Evolutionary conservation across 2,888 invertebrate species (phyloP).

Genomic region (Incurvaria masculella): DNA sequence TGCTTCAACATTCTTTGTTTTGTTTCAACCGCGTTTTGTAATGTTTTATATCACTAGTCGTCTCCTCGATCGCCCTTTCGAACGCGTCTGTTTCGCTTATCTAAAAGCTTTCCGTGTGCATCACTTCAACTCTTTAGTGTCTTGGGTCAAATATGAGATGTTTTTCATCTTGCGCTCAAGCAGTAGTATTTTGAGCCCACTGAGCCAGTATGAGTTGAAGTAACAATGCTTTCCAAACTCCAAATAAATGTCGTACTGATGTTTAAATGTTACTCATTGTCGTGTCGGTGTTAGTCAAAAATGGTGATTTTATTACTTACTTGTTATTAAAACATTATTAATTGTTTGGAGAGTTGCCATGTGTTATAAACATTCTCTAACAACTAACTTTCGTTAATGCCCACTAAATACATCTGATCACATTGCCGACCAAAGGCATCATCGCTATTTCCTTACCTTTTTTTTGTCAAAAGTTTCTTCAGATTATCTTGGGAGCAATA

Average conservation of each 20-base stretch:
- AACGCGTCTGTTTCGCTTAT: constrained; percentile 35
- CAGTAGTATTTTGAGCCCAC: neutral
- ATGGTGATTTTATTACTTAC: neutral
- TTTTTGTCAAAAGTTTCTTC: too few species aligned
- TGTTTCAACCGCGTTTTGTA: neutral
- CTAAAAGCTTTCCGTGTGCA: constrained; percentile 30
- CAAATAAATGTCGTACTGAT: neutral
- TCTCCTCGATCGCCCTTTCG: constrained; percentile 38
- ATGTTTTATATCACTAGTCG: neutral
- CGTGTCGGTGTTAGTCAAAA: neutral
- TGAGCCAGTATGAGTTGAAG: neutral
- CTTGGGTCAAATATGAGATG: neutral
- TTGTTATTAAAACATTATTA: too few species aligned
- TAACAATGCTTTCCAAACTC: neutral
- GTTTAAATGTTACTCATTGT: neutral
- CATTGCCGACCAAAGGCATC: too few species aligned
- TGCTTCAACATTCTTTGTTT: neutral
- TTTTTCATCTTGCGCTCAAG: neutral
- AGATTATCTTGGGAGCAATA: too few species aligned
- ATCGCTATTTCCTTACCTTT: too few species aligned
- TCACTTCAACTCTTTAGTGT: constrained; percentile 27
- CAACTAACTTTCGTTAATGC: too few species aligned
- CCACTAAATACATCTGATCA: too few species aligned
- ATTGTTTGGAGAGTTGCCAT: too few species aligned
- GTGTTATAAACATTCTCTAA: too few species aligned